phyloP scores from a whole-genome alignment of 2,113 vertebrate species.

The Clarias batrachus region DNA sequence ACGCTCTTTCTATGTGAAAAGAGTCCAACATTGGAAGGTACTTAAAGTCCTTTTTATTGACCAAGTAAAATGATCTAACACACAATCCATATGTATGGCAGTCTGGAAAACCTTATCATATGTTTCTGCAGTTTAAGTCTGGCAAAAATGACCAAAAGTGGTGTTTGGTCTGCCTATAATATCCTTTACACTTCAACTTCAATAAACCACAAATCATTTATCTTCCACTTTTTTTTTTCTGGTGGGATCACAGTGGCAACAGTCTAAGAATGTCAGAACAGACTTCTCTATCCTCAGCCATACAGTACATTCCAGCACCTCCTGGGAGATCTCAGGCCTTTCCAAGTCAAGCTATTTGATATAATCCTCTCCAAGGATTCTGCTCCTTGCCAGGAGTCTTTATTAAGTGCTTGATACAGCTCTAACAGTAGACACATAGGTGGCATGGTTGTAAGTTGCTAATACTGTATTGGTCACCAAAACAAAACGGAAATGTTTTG shows the following conservation, averaged over 20 bases:
- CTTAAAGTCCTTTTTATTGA: background rate
- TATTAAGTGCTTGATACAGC: background rate
- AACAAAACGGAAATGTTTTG: background rate
- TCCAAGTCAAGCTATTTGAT: slow-evolving; percentile 3
- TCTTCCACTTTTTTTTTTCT: slow-evolving; percentile 20
- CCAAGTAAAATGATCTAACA: background rate
- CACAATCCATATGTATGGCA: background rate
- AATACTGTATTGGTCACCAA: background rate
- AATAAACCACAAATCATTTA: slow-evolving; percentile 21
- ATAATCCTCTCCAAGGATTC: background rate
- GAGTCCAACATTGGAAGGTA: background rate
- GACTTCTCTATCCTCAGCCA: background rate
- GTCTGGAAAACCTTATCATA: background rate
- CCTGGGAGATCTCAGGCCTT: background rate
- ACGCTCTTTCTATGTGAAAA: background rate
- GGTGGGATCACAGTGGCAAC: background rate
- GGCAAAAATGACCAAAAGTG: background rate
- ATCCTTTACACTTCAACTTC: background rate
- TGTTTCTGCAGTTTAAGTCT: background rate
- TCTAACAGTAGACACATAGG: background rate
- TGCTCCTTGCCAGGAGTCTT: background rate
- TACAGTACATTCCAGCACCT: background rate
- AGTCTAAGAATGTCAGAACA: background rate
- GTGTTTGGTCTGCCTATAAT: background rate
- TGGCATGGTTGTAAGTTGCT: background rate